Evolutionary conservation across 2,113 vertebrate genomes (phyloP).

Genomic region (Scartelaos histophorus): DNA sequence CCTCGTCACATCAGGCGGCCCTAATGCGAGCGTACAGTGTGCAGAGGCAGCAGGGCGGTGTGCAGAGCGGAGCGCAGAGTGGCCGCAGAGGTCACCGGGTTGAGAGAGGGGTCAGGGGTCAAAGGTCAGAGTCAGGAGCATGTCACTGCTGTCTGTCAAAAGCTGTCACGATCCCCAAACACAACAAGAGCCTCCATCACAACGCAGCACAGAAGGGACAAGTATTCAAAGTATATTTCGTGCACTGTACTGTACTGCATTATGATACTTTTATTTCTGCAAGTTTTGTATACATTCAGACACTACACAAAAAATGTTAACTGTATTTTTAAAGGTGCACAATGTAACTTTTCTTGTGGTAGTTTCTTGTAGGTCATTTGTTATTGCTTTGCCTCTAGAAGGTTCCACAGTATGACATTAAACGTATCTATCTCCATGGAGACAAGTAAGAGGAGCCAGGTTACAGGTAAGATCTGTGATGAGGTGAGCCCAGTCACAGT

Average conservation of each 20-base stretch:
- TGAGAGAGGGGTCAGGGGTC: conserved; percentile 58
- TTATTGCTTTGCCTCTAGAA: background rate
- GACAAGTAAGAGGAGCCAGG: background rate
- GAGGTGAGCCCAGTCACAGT: no score
- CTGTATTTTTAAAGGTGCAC: background rate
- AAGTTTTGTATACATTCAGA: background rate
- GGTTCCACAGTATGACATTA: background rate
- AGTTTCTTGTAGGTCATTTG: no score
- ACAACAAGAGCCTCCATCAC: conserved; percentile 19
- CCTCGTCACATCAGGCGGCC: conserved; percentile 47
- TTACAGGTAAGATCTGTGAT: no score
- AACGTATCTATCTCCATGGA: background rate
- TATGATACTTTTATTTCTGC: no score
- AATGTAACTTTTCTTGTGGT: background rate
- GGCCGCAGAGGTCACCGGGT: conserved; percentile 42
- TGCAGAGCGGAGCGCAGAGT: background rate
- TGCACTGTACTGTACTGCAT: no score
- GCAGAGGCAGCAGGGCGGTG: conserved; percentile 30
- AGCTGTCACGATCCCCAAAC: conserved; percentile 38
- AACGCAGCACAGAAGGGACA: background rate
- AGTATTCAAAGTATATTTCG: no score
- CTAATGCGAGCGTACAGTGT: conserved; percentile 37
- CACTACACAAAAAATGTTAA: background rate
- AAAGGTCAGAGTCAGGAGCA: conserved; percentile 41
- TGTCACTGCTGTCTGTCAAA: conserved; percentile 52